A percentile compares a stretch with the other conserved stretches of the same genome.
These are phyloP conservation scores for Tonatia bakeri DNA, from an alignment of 2,113 vertebrate genomes.

Conservation along the genomic window DNA sequence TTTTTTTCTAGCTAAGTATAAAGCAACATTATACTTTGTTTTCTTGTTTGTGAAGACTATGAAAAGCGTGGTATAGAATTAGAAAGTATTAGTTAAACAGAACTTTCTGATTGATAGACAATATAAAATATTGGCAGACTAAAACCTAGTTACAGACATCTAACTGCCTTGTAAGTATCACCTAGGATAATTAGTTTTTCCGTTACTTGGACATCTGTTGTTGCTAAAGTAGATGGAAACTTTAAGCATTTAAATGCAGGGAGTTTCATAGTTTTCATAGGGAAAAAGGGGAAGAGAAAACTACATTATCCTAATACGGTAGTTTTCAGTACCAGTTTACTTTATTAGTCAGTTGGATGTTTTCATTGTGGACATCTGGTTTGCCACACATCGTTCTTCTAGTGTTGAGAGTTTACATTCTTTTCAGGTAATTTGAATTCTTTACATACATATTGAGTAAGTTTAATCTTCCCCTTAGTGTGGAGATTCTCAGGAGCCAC, in stretches of 20 bases:
- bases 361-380: background rate
- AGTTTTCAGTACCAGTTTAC: background rate
- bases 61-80: slow-evolving; percentile 1
- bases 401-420: background rate
- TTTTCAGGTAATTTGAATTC: slow-evolving; percentile 8
- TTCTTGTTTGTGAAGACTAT: background rate
- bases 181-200: background rate
- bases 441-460: background rate
- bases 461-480: background rate
- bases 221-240: background rate
- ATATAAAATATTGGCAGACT: background rate
- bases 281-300: background rate
- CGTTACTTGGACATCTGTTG: background rate
- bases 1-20: slow-evolving; percentile 6
- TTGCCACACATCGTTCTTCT: background rate
- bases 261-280: background rate
- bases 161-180: background rate
- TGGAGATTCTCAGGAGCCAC: background rate
- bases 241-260: background rate
- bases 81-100: slow-evolving; percentile 14
- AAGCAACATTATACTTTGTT: background rate
- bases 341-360: background rate
- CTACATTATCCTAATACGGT: background rate
- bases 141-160: background rate
- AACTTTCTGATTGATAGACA: background rate